Base-by-base conservation (phyloP, 2,888 invertebrate species). In the Exocentrus adspersus region DNA sequence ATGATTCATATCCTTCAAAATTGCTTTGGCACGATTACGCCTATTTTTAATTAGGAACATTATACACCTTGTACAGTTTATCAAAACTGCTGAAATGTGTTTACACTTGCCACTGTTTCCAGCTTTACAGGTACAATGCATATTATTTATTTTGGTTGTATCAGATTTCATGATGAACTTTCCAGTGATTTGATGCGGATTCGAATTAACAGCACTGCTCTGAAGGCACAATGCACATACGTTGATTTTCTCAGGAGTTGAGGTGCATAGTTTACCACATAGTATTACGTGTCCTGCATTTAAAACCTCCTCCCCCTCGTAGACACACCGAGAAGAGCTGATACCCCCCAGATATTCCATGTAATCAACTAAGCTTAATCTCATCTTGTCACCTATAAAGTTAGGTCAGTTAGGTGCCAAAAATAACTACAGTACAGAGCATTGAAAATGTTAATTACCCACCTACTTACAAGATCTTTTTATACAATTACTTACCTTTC, bases 21-120 rank as follows among this genome's bases (percentile, higher is more conserved):
- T n/a, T n/a, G n/a, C n/a, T n/a, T 14, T 7, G 42, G 32, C 60
- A 61, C 46, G 45, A 57, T 57, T 45, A 57, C 45, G 57, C 46
- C 52, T 41, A 51, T 62, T 46, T 58, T n/a, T 32, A 62, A 52
- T 51, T 61, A 43, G 54, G 21, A 46, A 61, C 16, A 53, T 32
- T 21, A 56, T 54, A 46, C 37, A 62, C 62, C 62, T 56, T 51
- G 51, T 62, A 58, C 57, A 62, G 21, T 21, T 50, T 20, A 62
- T 48, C 12, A 50, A 20, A 17, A 56, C 62, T 9, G 61, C 61
- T 10, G 56, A 54, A 37, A 62, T 56, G 32, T 62, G 51, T 42
- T 57, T 62, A 51, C 57, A 51, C 42, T 37, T 57, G 2, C 28
- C 28, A 51, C 62, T 57, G 17, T 17, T 50, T 30, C 50, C 62